Percentiles rank a stretch among this genome's conserved stretches.
Evolutionary conservation across 1,140 invertebrate genomes (phyloP).

Genomic region (Glossosoma conforme): DNA sequence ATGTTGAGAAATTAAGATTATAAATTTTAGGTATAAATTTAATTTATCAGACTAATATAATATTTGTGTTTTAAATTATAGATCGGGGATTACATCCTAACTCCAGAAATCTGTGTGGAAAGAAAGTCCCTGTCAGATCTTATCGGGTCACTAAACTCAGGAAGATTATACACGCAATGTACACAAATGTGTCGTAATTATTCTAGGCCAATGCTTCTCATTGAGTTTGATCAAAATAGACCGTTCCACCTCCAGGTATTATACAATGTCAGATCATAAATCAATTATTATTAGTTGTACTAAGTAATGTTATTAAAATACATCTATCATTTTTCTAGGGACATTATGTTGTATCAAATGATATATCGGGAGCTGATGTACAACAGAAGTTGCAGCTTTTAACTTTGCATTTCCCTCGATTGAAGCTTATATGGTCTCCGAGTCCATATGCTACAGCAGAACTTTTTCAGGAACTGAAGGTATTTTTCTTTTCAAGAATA

Average conservation of each 20-base stretch:
- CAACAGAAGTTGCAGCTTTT: constrained; percentile 83
- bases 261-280: neutral
- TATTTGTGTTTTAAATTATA: constrained; percentile 41
- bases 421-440: constrained; percentile 92
- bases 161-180: constrained; percentile 92
- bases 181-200: constrained; percentile 86
- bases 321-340: constrained; percentile 51
- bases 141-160: constrained; percentile 91
- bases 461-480: constrained; percentile 86
- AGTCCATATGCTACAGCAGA: constrained; percentile 93
- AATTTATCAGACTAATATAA: constrained; percentile 1
- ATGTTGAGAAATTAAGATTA: too few relatives aligned
- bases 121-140: constrained; percentile 96
- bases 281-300: neutral
- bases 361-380: constrained; percentile 70
- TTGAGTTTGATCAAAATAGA: constrained; percentile 95
- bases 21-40: too few relatives aligned
- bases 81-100: constrained; percentile 97
- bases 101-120: constrained; percentile 94
- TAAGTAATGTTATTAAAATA: neutral
- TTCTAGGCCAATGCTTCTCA: constrained; percentile 84
- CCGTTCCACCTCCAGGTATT: constrained; percentile 81
- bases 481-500: constrained; percentile 29
- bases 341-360: constrained; percentile 71
- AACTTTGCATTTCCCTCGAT: constrained; percentile 89